These are phyloP conservation scores for Apteryx mantelli DNA, from an alignment of 2,113 vertebrate species.

Conservation along the genomic window DNA sequence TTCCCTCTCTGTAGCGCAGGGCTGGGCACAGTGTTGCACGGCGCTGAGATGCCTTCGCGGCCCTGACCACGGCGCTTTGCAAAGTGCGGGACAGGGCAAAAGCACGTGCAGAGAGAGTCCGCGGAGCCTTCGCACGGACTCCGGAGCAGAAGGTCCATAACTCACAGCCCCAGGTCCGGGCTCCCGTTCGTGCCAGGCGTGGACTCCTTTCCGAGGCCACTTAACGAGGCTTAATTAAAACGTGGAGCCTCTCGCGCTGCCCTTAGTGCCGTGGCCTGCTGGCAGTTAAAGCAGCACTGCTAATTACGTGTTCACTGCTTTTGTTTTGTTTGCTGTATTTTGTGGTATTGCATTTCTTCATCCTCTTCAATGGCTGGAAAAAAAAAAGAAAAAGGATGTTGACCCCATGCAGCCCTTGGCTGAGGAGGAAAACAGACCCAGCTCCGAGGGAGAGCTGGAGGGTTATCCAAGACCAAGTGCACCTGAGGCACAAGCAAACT, in stretches of 20 bases:
- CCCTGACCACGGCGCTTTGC: rapidly evolving
- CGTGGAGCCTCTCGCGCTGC: rapidly evolving
- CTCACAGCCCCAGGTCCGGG: background rate
- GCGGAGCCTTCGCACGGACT: rapidly evolving
- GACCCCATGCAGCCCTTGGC: background rate
- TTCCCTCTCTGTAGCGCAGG: background rate
- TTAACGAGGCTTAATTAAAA: slow-evolving; percentile 34
- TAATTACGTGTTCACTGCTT: background rate
- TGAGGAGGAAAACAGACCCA: background rate
- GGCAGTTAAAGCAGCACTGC: background rate
- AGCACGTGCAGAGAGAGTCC: background rate
- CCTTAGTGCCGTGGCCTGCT: background rate
- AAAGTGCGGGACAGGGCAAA: background rate
- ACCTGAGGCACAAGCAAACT: background rate
- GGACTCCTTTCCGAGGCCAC: background rate
- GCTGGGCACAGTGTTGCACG: background rate
- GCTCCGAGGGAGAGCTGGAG: background rate
- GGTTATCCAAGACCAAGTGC: background rate
- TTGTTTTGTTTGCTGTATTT: background rate
- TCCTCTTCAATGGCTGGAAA: background rate
- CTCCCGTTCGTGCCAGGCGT: background rate
- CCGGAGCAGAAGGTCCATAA: rapidly evolving
- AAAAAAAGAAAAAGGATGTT: background rate
- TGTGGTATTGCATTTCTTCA: background rate
- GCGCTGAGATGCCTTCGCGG: background rate